These are phyloP conservation scores for Embiotoca jacksoni DNA, from an alignment of 2,113 vertebrate species.

Conservation along the genomic window DNA sequence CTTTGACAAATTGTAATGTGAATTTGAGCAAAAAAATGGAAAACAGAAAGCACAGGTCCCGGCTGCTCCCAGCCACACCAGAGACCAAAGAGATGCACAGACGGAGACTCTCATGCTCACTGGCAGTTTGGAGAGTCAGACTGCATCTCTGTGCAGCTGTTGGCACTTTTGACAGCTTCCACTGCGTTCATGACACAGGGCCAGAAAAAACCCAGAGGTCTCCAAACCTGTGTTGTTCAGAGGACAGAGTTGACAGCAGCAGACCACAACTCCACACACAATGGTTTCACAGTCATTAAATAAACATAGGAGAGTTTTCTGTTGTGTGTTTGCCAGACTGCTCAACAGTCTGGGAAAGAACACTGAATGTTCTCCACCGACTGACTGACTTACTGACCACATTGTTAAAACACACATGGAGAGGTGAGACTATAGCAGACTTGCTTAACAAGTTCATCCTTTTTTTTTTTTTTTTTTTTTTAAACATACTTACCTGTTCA, in stretches of 20 bases:
- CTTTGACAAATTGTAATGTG: constrained; percentile 25
- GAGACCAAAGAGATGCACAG: constrained; percentile 40
- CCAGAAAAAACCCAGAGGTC: constrained; percentile 57
- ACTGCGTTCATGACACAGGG: constrained; percentile 63
- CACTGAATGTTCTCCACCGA: constrained; percentile 19
- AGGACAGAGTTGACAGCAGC: constrained; percentile 54
- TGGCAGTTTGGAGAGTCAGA: constrained; percentile 43
- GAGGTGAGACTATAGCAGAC: constrained; percentile 16
- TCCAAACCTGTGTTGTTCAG: constrained; percentile 53
- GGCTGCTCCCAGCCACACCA: constrained; percentile 28
- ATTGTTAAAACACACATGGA: constrained; percentile 28
- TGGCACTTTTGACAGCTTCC: constrained; percentile 70
- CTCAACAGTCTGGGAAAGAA: constrained; percentile 20
- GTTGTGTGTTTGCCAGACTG: not conserved
- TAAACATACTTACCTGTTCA: not conserved
- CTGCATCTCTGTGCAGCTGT: constrained; percentile 58
- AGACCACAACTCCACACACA: constrained; percentile 35
- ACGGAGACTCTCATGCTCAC: constrained; percentile 18
- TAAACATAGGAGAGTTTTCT: constrained; percentile 38
- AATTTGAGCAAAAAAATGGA: constrained; percentile 35
- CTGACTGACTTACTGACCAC: constrained; percentile 19
- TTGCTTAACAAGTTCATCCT: not conserved
- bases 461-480: not conserved
- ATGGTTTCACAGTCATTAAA: constrained; percentile 45
- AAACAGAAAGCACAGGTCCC: constrained; percentile 21